A percentile compares a stretch with the other conserved stretches of the same genome.
Conservation (phyloP, 2,797 vertebrate genomes). For the Ptychobarbus kaznakovi region DNA sequence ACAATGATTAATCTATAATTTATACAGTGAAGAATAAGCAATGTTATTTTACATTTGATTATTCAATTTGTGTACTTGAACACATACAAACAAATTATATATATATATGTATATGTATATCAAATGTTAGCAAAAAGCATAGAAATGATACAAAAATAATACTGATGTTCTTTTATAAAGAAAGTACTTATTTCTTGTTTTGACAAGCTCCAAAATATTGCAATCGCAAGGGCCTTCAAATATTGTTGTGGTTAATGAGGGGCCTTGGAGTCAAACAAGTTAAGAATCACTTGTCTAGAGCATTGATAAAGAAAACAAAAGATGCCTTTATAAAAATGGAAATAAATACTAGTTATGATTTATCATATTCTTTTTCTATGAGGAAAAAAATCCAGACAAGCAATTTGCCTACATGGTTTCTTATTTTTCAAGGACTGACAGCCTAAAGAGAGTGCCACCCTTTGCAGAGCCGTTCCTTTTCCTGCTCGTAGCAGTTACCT, state of each 20-base stretch:
- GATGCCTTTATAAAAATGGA: background rate
- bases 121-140: no score
- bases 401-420: background rate
- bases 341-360: background rate
- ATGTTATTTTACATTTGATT: no score
- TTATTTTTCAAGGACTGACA: conserved; percentile 13
- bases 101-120: no score
- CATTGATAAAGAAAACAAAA: background rate
- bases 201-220: background rate
- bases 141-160: no score
- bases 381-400: background rate
- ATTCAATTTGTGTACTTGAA: no score
- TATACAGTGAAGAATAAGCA: no score
- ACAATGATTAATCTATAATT: no score
- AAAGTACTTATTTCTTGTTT: background rate
- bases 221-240: background rate
- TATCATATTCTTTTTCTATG: background rate
- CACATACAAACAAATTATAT: no score
- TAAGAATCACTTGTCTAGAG: background rate
- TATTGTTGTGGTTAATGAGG: background rate
- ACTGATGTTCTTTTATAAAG: no score
- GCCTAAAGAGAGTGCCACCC: background rate
- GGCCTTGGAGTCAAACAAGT: background rate
- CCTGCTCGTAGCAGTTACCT: conserved; percentile 28
- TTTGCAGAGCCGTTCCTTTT: conserved; percentile 12